Evolutionary conservation across 37 sponge, comb jelly and placozoan species (phyloP).

Genomic region (Cladorhizidae sp.): DNA sequence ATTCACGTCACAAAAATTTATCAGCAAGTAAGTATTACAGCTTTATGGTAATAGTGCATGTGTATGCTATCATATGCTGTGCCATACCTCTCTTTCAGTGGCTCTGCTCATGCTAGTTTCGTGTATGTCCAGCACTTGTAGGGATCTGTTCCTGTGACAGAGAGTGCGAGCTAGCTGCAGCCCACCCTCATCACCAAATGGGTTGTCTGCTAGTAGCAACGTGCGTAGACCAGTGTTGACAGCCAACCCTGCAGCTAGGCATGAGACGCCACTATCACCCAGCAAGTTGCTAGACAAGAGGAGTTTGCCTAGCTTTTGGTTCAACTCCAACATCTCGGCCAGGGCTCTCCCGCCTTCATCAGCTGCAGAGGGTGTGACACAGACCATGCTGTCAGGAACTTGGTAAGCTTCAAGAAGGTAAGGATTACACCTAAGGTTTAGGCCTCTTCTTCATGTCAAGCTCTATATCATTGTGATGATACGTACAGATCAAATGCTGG

Average conservation of each 20-base stretch:
- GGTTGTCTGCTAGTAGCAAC: conserved; percentile 84
- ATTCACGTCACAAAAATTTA: no score
- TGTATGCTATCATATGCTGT: no score
- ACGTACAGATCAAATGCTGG: no score
- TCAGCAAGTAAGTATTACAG: no score
- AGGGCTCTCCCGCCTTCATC: conserved; percentile 75
- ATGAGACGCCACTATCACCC: conserved; percentile 74
- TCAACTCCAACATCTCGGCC: conserved; percentile 68
- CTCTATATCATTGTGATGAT: no score
- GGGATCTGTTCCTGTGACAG: conserved; percentile 60
- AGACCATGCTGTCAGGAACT: neutral
- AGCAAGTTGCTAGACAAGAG: conserved; percentile 76
- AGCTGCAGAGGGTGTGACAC: no score
- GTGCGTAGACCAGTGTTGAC: conserved; percentile 76
- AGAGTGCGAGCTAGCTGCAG: conserved; percentile 53
- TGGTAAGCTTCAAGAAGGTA: no score
- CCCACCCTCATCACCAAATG: conserved; percentile 89
- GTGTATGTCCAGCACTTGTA: conserved; percentile 48
- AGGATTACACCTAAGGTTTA: no score
- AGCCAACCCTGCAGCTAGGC: conserved; percentile 58
- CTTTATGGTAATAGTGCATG: no score
- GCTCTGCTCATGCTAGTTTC: conserved; percentile 32
- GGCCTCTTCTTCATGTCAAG: no score
- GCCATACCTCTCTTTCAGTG: conserved; percentile 35
- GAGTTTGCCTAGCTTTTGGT: conserved; percentile 57